Conservation (phyloP, 2,888 invertebrate genomes). For the Tetanocera ferruginea region DNA sequence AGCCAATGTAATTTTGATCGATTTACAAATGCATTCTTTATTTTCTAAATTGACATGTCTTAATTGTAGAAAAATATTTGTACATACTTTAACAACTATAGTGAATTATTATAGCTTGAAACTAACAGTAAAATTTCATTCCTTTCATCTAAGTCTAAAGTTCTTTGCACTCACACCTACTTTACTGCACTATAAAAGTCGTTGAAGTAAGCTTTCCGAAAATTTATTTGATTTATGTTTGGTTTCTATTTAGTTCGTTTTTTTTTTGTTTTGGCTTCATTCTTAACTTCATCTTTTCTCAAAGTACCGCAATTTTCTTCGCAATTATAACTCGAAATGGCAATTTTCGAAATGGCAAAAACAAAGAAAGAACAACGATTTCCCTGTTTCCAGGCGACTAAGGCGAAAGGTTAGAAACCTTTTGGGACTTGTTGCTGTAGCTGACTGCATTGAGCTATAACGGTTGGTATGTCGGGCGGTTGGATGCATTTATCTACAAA, state of each 20-base stretch:
- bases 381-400: not conserved
- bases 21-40: too few relatives aligned
- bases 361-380: not conserved
- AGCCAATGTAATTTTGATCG: too few relatives aligned
- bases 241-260: not conserved
- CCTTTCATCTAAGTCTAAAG: not conserved
- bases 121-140: not conserved
- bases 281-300: not conserved
- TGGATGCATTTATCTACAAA: not conserved
- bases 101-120: too few relatives aligned
- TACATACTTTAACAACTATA: too few relatives aligned
- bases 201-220: not conserved
- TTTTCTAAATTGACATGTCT: too few relatives aligned
- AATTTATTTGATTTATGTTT: not conserved
- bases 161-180: conserved; percentile 22
- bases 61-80: too few relatives aligned
- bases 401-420: conserved; percentile 39
- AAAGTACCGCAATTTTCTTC: not conserved
- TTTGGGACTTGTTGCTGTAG: conserved; percentile 11
- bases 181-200: conserved; percentile 4
- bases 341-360: not conserved
- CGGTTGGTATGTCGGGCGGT: too few relatives aligned
- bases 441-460: not conserved
- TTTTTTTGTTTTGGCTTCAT: not conserved
- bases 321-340: not conserved